Conservation (phyloP, 2,888 invertebrate species). For the Ophioninae sp. region DNA sequence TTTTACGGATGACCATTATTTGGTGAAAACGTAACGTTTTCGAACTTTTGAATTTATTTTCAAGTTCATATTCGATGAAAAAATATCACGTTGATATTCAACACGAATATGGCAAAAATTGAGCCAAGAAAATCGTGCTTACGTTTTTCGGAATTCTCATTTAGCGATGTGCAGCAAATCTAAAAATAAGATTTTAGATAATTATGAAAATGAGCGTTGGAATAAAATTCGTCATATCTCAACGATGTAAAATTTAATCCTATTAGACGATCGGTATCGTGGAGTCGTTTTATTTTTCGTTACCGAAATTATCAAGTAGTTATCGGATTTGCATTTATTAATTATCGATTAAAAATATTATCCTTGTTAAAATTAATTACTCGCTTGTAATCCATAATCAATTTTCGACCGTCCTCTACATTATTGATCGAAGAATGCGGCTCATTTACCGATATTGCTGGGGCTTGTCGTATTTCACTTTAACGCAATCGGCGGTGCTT, state of each 20-base stretch:
- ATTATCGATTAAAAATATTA: background rate
- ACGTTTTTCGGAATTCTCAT: too few relatives aligned
- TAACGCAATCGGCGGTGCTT: constrained; percentile 5
- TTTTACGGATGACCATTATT: background rate
- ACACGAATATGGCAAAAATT: too few relatives aligned
- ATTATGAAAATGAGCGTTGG: too few relatives aligned
- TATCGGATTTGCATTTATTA: background rate
- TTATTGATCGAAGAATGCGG: constrained; percentile 34
- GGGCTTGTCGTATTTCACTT: background rate
- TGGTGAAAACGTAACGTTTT: background rate
- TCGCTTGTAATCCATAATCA: constrained; percentile 25
- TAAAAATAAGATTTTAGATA: too few relatives aligned
- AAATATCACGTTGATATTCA: too few relatives aligned
- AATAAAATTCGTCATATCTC: too few relatives aligned
- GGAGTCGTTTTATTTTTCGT: background rate
- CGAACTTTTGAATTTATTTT: background rate
- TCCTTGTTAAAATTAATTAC: background rate
- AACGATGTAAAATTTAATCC: too few relatives aligned
- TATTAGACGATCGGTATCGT: too few relatives aligned
- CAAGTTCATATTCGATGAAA: too few relatives aligned
- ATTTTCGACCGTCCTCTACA: constrained; percentile 28
- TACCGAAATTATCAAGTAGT: background rate
- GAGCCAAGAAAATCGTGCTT: too few relatives aligned
- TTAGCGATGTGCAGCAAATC: too few relatives aligned
- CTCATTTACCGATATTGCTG: constrained; percentile 48